Evolutionary conservation across 2,797 vertebrate species (phyloP).

Genomic region (Acipenser transmontanus): DNA sequence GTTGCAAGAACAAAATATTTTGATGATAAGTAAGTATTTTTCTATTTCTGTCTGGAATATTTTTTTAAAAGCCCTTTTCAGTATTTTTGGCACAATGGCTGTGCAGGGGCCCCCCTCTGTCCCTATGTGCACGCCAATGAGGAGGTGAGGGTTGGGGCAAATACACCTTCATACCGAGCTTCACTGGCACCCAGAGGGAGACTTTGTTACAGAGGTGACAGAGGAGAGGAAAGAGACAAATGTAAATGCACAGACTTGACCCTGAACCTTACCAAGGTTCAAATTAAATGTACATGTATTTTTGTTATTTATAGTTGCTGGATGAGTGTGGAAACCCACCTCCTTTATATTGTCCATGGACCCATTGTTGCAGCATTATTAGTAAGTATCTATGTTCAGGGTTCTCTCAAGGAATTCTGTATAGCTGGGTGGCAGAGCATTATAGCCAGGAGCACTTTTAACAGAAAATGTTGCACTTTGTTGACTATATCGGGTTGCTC

Average conservation of each 20-base stretch:
- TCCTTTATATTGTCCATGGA: constrained; percentile 92
- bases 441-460: background rate
- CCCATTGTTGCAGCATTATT: constrained; percentile 91
- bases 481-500: background rate
- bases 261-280: too few relatives aligned
- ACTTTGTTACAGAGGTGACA: constrained; percentile 12
- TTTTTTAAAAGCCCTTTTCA: too few relatives aligned
- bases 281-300: constrained; percentile 26
- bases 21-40: constrained; percentile 90
- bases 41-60: constrained; percentile 18
- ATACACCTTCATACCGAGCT: too few relatives aligned
- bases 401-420: background rate
- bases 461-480: background rate
- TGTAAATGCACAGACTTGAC: too few relatives aligned
- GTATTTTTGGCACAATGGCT: background rate
- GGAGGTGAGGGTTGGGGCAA: too few relatives aligned
- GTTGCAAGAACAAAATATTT: constrained; percentile 85
- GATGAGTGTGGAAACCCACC: constrained; percentile 92
- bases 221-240: too few relatives aligned
- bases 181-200: too few relatives aligned
- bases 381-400: constrained; percentile 61
- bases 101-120: too few relatives aligned
- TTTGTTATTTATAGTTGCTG: constrained; percentile 73
- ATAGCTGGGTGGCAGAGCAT: background rate
- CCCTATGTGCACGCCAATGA: too few relatives aligned